Conservation (phyloP, 1,140 invertebrate genomes). For the Drosophila lacertosa region DNA sequence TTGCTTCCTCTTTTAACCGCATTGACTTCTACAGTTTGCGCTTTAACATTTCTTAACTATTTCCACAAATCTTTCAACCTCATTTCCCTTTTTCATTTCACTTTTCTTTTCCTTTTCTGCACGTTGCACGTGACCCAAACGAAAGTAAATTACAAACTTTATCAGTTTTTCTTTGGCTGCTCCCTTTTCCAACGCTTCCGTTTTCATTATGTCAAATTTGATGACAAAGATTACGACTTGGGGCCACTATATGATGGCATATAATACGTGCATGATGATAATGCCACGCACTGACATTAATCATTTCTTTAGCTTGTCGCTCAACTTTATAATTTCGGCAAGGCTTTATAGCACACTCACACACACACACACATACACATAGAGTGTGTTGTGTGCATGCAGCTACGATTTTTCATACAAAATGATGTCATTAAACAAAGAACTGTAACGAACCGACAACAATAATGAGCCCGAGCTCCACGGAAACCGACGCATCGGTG, state of each 20-base stretch:
- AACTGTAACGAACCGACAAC: slow-evolving; percentile 71
- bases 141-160: slow-evolving; percentile 50
- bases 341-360: slow-evolving; percentile 44
- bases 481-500: slow-evolving; percentile 44
- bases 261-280: slow-evolving; percentile 52
- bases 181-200: slow-evolving; percentile 48
- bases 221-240: slow-evolving; percentile 67
- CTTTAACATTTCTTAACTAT: background rate
- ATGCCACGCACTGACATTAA: slow-evolving; percentile 65
- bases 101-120: slow-evolving; percentile 3
- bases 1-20: background rate
- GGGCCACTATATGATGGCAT: slow-evolving; percentile 23
- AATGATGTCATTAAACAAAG: slow-evolving; percentile 80
- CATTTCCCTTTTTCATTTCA: slow-evolving; percentile 36
- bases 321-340: slow-evolving; percentile 77
- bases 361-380: slow-evolving; percentile 5
- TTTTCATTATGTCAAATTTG: slow-evolving; percentile 64
- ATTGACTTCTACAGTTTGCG: background rate
- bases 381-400: slow-evolving; percentile 34
- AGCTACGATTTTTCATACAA: slow-evolving; percentile 75
- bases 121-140: slow-evolving; percentile 38
- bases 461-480: slow-evolving; percentile 70
- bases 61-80: slow-evolving; percentile 16
- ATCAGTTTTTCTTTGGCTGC: slow-evolving; percentile 12
- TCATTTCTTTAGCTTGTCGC: slow-evolving; percentile 60